Evolutionary conservation across 2,888 invertebrate species (phyloP).

Genomic region (Imbricaverruca yamaguchii): DNA sequence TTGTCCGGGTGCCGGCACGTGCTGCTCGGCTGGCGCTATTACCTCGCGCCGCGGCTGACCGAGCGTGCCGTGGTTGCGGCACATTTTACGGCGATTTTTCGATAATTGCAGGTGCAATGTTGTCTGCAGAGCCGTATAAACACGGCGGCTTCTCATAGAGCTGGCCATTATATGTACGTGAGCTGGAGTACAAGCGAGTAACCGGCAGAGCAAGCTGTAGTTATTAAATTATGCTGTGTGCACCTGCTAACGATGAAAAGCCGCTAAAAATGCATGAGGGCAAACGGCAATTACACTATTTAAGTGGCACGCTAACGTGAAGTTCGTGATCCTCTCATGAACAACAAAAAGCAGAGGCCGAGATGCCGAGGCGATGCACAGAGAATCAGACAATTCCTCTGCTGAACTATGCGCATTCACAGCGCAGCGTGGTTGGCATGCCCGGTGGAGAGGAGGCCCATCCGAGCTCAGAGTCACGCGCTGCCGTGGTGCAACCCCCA

Average conservation of each 20-base stretch:
- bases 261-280: neutral
- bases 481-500: too few relatives aligned
- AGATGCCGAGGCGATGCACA: too few relatives aligned
- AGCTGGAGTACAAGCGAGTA: neutral
- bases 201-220: neutral
- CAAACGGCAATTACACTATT: neutral
- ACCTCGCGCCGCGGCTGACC: too few relatives aligned
- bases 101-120: constrained; percentile 11
- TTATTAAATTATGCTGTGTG: neutral
- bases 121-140: neutral
- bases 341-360: neutral
- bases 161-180: neutral
- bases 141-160: neutral
- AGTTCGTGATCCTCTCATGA: neutral
- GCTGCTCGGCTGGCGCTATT: too few relatives aligned
- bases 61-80: neutral
- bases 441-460: too few relatives aligned
- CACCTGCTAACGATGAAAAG: neutral
- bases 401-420: too few relatives aligned
- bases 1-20: too few relatives aligned
- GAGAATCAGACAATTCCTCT: too few relatives aligned
- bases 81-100: neutral
- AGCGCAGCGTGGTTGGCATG: too few relatives aligned
- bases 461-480: too few relatives aligned
- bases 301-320: neutral